These are phyloP conservation scores for Florisuga fusca DNA, from an alignment of 2,797 vertebrate genomes.

Conservation along the genomic window DNA sequence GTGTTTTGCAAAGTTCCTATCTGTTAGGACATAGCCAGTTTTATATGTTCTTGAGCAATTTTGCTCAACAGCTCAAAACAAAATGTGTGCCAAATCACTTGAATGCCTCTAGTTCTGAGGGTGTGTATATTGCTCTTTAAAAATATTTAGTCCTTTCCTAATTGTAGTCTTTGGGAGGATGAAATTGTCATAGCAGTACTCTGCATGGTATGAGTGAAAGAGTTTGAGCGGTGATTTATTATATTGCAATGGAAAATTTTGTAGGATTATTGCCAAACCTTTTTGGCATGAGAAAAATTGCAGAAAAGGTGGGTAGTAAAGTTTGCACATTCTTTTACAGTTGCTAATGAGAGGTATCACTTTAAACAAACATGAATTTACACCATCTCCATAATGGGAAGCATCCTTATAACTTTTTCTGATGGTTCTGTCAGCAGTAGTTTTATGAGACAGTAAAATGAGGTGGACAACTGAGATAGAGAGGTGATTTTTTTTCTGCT, in stretches of 20 bases:
- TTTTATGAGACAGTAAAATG: background rate
- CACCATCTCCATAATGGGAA: background rate
- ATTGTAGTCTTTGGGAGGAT: background rate
- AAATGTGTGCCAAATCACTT: background rate
- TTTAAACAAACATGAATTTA: background rate
- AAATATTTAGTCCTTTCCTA: background rate
- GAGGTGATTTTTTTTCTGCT: background rate
- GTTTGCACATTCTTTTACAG: background rate
- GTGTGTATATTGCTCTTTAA: background rate
- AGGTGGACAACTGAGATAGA: background rate
- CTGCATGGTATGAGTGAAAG: background rate
- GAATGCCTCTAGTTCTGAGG: background rate
- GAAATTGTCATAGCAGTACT: background rate
- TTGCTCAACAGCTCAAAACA: background rate
- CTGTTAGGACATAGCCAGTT: background rate
- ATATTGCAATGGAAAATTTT: background rate
- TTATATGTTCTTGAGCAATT: background rate
- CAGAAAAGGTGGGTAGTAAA: background rate
- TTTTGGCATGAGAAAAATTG: background rate
- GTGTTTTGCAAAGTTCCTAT: background rate
- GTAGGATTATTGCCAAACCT: background rate
- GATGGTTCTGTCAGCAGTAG: background rate
- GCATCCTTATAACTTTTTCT: background rate
- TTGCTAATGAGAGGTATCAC: background rate
- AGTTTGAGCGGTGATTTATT: background rate